phyloP scores from a whole-genome alignment of 1,140 invertebrate genomes.

The Drosophila triauraria region DNA sequence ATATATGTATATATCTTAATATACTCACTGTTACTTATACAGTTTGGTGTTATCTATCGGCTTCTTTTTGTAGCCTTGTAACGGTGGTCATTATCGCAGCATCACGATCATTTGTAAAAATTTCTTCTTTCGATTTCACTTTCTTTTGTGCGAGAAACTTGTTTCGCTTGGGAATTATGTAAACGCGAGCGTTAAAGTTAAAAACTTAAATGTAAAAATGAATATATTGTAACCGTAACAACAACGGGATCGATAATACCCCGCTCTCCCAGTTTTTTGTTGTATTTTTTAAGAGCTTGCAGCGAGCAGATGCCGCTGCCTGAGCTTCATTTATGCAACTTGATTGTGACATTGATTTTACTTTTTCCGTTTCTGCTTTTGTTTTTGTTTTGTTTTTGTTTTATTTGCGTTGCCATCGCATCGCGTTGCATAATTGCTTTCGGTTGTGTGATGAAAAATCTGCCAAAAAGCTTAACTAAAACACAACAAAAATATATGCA shows the following conservation, averaged over 20 bases:
- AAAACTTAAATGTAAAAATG: constrained; percentile 43
- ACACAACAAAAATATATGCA: neutral
- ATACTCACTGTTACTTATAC: constrained; percentile 7
- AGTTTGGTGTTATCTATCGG: constrained; percentile 12
- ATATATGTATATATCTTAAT: neutral
- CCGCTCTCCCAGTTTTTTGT: neutral
- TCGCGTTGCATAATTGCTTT: constrained; percentile 49
- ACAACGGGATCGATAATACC: constrained; percentile 37
- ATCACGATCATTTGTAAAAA: constrained; percentile 38
- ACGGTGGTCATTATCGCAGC: constrained; percentile 17
- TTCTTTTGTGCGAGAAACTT: constrained; percentile 63
- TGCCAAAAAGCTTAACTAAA: constrained; percentile 25
- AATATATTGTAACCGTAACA: constrained; percentile 51
- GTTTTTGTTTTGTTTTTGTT: constrained; percentile 4
- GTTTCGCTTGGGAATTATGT: constrained; percentile 74
- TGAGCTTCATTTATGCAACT: constrained; percentile 66
- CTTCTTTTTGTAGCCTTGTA: constrained; percentile 21
- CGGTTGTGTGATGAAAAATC: constrained; percentile 35
- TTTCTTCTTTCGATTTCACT: constrained; percentile 76
- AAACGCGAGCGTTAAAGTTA: constrained; percentile 40
- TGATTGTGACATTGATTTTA: constrained; percentile 68
- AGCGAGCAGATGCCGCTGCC: constrained; percentile 4
- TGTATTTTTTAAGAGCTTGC: constrained; percentile 9
- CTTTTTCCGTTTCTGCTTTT: constrained; percentile 17
- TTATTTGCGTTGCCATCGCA: constrained; percentile 9